Percentiles rank a stretch among this genome's conserved stretches.
phyloP scores from a whole-genome alignment of 2,888 invertebrate species.

The Ganaspis brasiliensis region DNA sequence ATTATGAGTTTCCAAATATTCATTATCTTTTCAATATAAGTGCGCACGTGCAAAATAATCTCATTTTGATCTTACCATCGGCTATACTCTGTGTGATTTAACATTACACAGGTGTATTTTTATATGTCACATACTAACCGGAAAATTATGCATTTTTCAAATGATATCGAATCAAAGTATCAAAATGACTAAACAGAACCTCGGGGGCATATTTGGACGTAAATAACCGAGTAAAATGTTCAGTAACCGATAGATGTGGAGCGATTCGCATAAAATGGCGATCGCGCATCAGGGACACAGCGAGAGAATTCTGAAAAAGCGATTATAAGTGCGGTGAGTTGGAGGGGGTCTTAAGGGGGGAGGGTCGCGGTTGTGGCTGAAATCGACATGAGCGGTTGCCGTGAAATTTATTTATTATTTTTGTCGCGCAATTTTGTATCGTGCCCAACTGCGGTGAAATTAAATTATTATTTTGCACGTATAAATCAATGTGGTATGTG shows the following conservation, averaged over 20 bases:
- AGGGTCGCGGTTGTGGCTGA: slow-evolving; percentile 60
- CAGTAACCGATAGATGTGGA: background rate
- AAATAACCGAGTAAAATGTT: slow-evolving; percentile 33
- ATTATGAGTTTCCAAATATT: too few relatives aligned
- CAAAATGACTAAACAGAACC: background rate
- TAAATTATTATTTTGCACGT: slow-evolving; percentile 80
- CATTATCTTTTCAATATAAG: too few relatives aligned
- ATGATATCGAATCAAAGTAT: too few relatives aligned
- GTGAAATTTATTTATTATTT: slow-evolving; percentile 79
- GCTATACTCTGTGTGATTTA: too few relatives aligned
- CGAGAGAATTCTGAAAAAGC: slow-evolving; percentile 17
- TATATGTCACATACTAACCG: too few relatives aligned
- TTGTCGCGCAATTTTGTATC: slow-evolving; percentile 79
- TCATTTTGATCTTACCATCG: too few relatives aligned
- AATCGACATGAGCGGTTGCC: slow-evolving; percentile 68
- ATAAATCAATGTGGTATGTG: slow-evolving; percentile 74
- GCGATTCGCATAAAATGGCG: slow-evolving; percentile 29
- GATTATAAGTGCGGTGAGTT: slow-evolving; percentile 3
- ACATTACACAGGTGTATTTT: too few relatives aligned
- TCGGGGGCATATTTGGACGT: background rate
- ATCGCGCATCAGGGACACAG: slow-evolving; percentile 6
- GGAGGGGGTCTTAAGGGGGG: slow-evolving; percentile 26
- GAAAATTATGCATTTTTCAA: too few relatives aligned
- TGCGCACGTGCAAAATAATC: too few relatives aligned
- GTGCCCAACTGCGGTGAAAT: slow-evolving; percentile 79